A percentile compares a stretch with the other conserved stretches of the same genome.
Conservation (phyloP, 2,888 invertebrate species). For the Lypha dubia region DNA sequence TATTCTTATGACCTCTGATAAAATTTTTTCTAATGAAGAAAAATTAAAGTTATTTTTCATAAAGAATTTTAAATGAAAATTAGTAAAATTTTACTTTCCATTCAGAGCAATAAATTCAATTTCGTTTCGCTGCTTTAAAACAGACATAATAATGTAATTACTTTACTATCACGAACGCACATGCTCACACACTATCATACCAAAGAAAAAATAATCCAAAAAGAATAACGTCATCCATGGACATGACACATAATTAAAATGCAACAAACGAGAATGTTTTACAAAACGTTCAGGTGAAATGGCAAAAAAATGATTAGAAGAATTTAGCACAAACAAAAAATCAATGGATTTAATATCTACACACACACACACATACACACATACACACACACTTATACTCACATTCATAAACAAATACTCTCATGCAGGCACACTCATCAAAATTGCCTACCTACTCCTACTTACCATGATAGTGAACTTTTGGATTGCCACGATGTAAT, state of each 20-base stretch:
- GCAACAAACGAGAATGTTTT: constrained; percentile 53
- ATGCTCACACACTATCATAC: background rate
- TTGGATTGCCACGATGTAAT: constrained; percentile 92
- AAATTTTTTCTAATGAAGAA: too few relatives aligned
- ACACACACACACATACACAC: background rate
- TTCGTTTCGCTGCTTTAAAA: background rate
- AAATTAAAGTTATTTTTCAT: background rate
- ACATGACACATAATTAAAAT: constrained; percentile 66
- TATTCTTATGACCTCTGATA: too few relatives aligned
- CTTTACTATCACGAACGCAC: background rate
- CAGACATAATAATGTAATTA: constrained; percentile 22
- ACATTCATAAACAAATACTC: too few relatives aligned
- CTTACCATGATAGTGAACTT: constrained; percentile 89
- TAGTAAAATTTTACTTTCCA: background rate
- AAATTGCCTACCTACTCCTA: constrained; percentile 27
- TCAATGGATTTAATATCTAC: background rate
- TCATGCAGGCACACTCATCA: background rate
- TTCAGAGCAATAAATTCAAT: background rate
- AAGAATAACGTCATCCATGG: constrained; percentile 19
- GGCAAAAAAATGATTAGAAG: constrained; percentile 18
- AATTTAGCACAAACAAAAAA: constrained; percentile 8
- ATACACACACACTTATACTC: background rate
- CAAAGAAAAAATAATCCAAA: background rate
- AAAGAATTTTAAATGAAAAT: background rate
- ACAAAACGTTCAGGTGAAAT: constrained; percentile 38